phyloP scores from a whole-genome alignment of 2,888 invertebrate genomes.

The Oxytorus armatus region DNA sequence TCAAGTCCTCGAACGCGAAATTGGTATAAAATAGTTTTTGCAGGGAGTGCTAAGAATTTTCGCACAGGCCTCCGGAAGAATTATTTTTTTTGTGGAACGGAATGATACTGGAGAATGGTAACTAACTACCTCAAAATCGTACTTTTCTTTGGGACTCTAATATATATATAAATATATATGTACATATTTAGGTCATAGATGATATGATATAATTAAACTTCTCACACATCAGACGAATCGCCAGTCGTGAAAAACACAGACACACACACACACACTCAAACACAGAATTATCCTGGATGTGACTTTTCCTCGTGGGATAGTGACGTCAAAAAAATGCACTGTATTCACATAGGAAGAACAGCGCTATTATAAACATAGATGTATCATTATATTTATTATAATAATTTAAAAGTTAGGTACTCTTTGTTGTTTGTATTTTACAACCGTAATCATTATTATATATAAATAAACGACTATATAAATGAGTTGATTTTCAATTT shows the following conservation, averaged over 20 bases:
- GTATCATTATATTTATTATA: slow-evolving; percentile 84
- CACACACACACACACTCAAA: slow-evolving; percentile 10
- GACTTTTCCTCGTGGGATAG: slow-evolving; percentile 80
- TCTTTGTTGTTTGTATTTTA: slow-evolving; percentile 84
- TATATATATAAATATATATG: slow-evolving; percentile 20
- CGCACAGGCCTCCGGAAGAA: too few relatives aligned
- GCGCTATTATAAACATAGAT: slow-evolving; percentile 82
- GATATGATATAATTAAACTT: slow-evolving; percentile 40
- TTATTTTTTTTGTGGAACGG: too few relatives aligned
- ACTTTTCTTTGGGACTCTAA: too few relatives aligned
- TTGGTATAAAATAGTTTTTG: too few relatives aligned
- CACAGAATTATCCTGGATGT: slow-evolving; percentile 72
- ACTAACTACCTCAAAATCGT: too few relatives aligned
- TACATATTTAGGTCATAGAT: slow-evolving; percentile 33
- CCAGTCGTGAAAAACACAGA: slow-evolving; percentile 49
- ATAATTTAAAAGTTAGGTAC: slow-evolving; percentile 84
- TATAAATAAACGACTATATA: slow-evolving; percentile 83
- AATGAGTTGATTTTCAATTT: slow-evolving; percentile 74
- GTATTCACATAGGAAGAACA: slow-evolving; percentile 80
- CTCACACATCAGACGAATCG: slow-evolving; percentile 52
- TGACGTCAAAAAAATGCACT: slow-evolving; percentile 79
- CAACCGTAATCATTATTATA: slow-evolving; percentile 84
- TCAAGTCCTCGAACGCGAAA: too few relatives aligned
- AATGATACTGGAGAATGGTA: too few relatives aligned
- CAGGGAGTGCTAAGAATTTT: too few relatives aligned